phyloP scores from a whole-genome alignment of 2,888 invertebrate species.

The Watsonalla cultraria region DNA sequence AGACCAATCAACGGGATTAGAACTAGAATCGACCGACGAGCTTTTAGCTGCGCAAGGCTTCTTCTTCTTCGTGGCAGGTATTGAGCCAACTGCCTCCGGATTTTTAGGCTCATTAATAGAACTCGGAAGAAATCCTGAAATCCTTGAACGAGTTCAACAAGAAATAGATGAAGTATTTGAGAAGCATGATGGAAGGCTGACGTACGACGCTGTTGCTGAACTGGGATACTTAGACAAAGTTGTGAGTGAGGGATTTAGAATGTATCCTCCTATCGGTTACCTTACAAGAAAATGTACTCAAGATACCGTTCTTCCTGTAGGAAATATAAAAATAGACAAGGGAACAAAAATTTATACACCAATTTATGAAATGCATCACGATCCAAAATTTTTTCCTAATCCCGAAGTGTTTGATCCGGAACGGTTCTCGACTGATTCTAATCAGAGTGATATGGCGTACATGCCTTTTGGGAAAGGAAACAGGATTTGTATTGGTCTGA shows the following conservation, averaged over 20 bases:
- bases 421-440: conserved; percentile 38
- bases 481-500: conserved; percentile 59
- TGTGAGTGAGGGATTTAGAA: conserved; percentile 38
- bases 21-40: conserved; percentile 50
- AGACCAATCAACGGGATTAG: conserved; percentile 37
- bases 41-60: conserved; percentile 52
- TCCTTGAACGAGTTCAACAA: conserved; percentile 33
- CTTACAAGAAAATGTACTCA: conserved; percentile 35
- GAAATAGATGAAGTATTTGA: conserved; percentile 29
- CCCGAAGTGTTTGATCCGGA: conserved; percentile 65
- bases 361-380: conserved; percentile 53
- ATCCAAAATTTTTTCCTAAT: conserved; percentile 56
- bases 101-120: conserved; percentile 38
- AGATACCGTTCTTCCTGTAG: conserved; percentile 44
- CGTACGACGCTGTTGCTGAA: conserved; percentile 35
- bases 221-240: conserved; percentile 52
- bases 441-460: conserved; percentile 38
- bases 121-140: conserved; percentile 41
- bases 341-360: conserved; percentile 45
- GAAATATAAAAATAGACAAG: conserved; percentile 46
- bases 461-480: conserved; percentile 68
- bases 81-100: conserved; percentile 44
- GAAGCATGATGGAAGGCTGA: conserved; percentile 30
- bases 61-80: conserved; percentile 57
- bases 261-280: conserved; percentile 47